phyloP scores from a whole-genome alignment of 1,140 invertebrate species.

The Caerostris extrusa region DNA sequence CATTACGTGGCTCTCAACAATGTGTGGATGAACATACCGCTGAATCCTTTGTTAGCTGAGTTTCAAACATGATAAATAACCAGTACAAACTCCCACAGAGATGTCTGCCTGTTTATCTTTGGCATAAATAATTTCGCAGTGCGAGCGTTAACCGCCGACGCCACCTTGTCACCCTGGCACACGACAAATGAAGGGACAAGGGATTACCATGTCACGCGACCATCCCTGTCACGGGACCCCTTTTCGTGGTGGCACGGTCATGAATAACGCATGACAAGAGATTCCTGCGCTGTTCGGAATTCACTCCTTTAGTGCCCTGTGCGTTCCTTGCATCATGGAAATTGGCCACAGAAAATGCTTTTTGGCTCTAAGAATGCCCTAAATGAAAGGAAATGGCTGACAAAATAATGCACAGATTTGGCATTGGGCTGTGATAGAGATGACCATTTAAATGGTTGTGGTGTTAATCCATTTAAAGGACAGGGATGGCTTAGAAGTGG shows the following conservation, averaged over 20 bases:
- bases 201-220: conserved; percentile 5
- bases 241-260: neutral
- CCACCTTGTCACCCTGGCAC: conserved; percentile 6
- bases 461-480: too few relatives aligned
- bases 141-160: neutral
- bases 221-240: neutral
- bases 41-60: neutral
- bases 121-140: neutral
- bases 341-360: neutral
- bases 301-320: neutral
- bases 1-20: neutral
- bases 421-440: too few relatives aligned
- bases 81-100: neutral
- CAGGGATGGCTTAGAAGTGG: too few relatives aligned
- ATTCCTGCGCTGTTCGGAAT: neutral
- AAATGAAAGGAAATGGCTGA: too few relatives aligned
- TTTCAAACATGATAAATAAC: neutral
- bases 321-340: neutral
- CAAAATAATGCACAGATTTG: too few relatives aligned
- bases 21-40: neutral
- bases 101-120: neutral
- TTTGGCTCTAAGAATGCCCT: too few relatives aligned
- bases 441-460: too few relatives aligned
- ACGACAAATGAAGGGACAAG: conserved; percentile 12
- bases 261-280: conserved; percentile 11